Evolutionary conservation across 2,113 vertebrate genomes (phyloP).

Genomic region (Bubo blakistoni): DNA sequence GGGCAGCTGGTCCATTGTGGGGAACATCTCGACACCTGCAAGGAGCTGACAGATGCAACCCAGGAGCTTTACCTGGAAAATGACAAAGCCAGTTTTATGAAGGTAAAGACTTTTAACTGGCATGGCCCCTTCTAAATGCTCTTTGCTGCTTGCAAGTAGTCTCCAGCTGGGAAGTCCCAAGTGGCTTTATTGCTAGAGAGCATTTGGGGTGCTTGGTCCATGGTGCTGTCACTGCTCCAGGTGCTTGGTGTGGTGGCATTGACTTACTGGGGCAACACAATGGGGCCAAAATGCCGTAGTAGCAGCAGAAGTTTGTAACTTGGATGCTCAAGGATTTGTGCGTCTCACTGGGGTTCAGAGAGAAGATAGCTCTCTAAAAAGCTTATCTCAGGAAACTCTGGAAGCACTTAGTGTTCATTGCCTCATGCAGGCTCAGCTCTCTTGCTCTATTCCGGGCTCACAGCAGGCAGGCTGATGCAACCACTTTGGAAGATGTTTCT

Average conservation of each 20-base stretch:
- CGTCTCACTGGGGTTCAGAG: background rate
- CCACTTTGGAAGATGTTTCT: background rate
- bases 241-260: background rate
- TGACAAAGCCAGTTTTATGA: conserved; percentile 84
- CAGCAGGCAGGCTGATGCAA: background rate
- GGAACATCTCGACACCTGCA: conserved; percentile 81
- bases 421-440: background rate
- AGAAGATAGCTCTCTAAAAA: background rate
- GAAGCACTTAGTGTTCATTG: background rate
- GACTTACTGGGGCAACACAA: background rate
- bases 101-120: conserved; percentile 74
- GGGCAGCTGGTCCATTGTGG: conserved; percentile 86
- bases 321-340: background rate
- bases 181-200: background rate
- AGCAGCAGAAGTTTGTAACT: background rate
- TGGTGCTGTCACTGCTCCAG: background rate
- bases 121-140: background rate
- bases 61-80: conserved; percentile 80
- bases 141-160: background rate
- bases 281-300: background rate
- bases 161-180: background rate
- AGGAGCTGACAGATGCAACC: conserved; percentile 86
- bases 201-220: background rate
- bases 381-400: background rate
- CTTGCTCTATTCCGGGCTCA: background rate